Conservation (phyloP, 2,888 invertebrate species). For the Chrysodeixis includens region DNA sequence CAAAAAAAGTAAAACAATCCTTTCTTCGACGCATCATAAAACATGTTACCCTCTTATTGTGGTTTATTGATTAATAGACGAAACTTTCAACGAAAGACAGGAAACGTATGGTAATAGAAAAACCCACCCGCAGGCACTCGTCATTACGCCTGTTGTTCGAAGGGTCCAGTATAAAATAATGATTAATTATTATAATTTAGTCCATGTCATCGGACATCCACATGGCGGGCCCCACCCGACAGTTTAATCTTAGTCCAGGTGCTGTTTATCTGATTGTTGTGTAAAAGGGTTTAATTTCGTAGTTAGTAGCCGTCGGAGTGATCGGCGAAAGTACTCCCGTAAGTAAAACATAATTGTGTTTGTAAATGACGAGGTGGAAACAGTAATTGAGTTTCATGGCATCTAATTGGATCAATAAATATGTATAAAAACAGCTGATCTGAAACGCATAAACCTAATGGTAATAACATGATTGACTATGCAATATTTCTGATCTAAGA, state of each 20-base stretch:
- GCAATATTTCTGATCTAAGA: background rate
- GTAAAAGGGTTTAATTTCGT: conserved; percentile 82
- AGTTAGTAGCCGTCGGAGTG: conserved; percentile 55
- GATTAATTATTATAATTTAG: conserved; percentile 87
- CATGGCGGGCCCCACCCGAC: conserved; percentile 69
- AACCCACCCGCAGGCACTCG: conserved; percentile 78
- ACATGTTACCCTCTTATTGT: conserved; percentile 65
- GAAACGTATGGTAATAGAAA: conserved; percentile 80
- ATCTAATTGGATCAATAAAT: conserved; percentile 34
- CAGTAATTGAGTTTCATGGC: conserved; percentile 31
- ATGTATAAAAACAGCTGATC: conserved; percentile 7
- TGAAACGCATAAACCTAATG: conserved; percentile 12
- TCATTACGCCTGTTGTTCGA: conserved; percentile 77
- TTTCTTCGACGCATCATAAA: conserved; percentile 57
- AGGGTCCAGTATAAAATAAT: conserved; percentile 81
- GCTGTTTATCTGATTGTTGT: conserved; percentile 84
- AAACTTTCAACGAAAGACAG: conserved; percentile 68
- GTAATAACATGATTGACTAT: conserved; percentile 22
- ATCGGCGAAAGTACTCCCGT: conserved; percentile 38
- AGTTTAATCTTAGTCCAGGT: conserved; percentile 84
- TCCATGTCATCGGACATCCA: conserved; percentile 79
- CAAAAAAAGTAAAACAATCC: conserved; percentile 40
- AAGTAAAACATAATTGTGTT: conserved; percentile 56
- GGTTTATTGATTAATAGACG: conserved; percentile 81
- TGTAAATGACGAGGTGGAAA: conserved; percentile 48